Evolutionary conservation across 2,888 invertebrate genomes (phyloP).

Genomic region (Digitonthophagus gazella): DNA sequence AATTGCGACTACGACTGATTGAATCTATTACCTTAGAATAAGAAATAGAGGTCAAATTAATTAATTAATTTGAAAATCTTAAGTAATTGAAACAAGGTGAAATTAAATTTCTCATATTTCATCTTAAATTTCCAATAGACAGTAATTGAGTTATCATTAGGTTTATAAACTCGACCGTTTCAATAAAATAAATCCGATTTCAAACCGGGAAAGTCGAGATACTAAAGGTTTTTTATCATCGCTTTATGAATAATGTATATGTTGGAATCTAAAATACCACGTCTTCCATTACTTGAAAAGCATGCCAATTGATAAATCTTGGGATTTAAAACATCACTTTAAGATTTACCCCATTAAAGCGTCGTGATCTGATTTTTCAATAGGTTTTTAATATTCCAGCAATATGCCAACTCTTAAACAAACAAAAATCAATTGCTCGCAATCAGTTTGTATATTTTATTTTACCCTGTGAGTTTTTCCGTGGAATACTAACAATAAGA

Average conservation of each 20-base stretch:
- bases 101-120: too few relatives aligned
- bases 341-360: not conserved
- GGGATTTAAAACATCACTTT: not conserved
- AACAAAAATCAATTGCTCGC: too few relatives aligned
- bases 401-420: not conserved
- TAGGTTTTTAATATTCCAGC: not conserved
- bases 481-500: not conserved
- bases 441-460: too few relatives aligned
- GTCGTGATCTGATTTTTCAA: not conserved
- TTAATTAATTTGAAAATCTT: too few relatives aligned
- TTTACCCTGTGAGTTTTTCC: not conserved
- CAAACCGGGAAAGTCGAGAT: not conserved
- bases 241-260: not conserved
- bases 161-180: too few relatives aligned
- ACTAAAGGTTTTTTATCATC: not conserved
- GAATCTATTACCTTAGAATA: not conserved
- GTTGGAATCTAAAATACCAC: not conserved
- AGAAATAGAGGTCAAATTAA: too few relatives aligned
- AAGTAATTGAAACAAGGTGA: too few relatives aligned
- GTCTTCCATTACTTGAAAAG: not conserved
- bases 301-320: not conserved
- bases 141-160: too few relatives aligned
- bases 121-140: too few relatives aligned
- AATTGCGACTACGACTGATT: not conserved
- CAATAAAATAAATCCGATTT: not conserved